These are phyloP conservation scores for Callosobruchus maculatus DNA, from an alignment of 2,888 invertebrate genomes.

Conservation along the genomic window DNA sequence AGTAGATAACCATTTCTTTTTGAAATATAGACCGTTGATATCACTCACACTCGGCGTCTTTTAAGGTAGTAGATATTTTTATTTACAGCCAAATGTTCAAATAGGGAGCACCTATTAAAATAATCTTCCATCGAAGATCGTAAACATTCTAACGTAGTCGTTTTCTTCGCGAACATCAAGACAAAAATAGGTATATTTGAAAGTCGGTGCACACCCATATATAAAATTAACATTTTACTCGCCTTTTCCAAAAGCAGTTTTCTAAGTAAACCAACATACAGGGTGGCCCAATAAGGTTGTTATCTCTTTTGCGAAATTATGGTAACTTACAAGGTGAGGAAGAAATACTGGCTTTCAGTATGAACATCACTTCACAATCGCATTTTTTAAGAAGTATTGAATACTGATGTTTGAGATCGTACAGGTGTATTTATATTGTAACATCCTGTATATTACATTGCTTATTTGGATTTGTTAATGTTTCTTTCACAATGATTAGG, in stretches of 20 bases:
- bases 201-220: background rate
- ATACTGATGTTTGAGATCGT: too few relatives aligned
- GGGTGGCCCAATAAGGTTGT: background rate
- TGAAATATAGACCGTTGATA: background rate
- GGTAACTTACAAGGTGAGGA: too few relatives aligned
- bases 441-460: too few relatives aligned
- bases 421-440: too few relatives aligned
- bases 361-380: too few relatives aligned
- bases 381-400: too few relatives aligned
- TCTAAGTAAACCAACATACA: background rate
- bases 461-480: too few relatives aligned
- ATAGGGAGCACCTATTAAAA: background rate
- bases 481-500: too few relatives aligned
- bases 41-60: background rate
- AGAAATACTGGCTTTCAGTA: too few relatives aligned
- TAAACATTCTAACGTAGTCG: background rate
- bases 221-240: background rate
- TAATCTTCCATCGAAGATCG: background rate
- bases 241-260: background rate
- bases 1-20: background rate
- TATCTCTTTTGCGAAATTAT: too few relatives aligned
- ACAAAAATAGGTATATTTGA: background rate
- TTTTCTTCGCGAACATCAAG: background rate
- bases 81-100: background rate
- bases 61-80: background rate